Percentiles rank a stretch among this genome's conserved stretches.
phyloP scores from a whole-genome alignment of 2,797 vertebrate species.

The Megalops cyprinoides region DNA sequence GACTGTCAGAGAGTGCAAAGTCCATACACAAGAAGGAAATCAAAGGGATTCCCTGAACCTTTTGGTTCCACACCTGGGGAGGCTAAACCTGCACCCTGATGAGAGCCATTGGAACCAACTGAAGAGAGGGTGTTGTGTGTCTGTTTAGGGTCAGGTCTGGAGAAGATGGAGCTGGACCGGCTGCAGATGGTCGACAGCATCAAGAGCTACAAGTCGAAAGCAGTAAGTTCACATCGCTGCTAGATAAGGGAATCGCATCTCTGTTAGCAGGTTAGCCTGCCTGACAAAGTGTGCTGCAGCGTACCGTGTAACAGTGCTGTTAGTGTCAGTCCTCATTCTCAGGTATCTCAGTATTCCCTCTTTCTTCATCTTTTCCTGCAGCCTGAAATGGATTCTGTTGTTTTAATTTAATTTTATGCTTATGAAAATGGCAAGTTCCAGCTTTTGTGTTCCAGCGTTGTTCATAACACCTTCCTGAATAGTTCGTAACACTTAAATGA shows the following conservation, averaged over 20 bases:
- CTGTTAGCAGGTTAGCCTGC: neutral
- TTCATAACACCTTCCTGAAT: no score
- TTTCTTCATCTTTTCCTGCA: neutral
- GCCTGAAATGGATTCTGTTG: no score
- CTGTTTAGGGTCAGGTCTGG: constrained; percentile 77
- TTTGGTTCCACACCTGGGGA: no score
- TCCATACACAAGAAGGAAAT: no score
- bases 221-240: constrained; percentile 71
- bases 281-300: neutral
- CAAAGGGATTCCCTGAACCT: no score
- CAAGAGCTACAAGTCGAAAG: constrained; percentile 85
- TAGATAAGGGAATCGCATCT: neutral
- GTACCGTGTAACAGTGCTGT: neutral
- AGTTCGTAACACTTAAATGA: no score
- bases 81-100: no score
- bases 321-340: neutral
- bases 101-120: no score
- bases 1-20: no score
- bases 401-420: no score
- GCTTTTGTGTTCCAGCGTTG: neutral
- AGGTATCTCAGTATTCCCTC: neutral
- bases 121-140: neutral
- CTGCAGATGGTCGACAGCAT: constrained; percentile 89
- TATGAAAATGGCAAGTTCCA: no score
- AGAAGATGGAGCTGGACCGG: constrained; percentile 83